A percentile compares a stretch with the other conserved stretches of the same genome.
Conservation (phyloP, 1,140 invertebrate species). For the Pantala flavescens region DNA sequence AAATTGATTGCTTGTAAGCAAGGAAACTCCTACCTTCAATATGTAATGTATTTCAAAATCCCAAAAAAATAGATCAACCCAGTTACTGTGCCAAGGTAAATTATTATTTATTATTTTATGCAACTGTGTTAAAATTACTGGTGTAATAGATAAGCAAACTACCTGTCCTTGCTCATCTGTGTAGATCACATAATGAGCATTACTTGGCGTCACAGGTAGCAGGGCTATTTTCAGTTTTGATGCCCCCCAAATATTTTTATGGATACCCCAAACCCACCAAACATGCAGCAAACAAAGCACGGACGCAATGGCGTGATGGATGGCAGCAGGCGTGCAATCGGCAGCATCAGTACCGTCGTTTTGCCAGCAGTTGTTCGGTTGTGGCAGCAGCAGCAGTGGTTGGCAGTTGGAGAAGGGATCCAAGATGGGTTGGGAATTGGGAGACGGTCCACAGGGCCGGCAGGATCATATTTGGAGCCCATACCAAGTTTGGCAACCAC, state of each 20-base stretch:
- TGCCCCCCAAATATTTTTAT: not conserved
- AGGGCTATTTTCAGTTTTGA: not conserved
- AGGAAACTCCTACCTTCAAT: not conserved
- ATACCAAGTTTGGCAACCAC: conserved; percentile 4
- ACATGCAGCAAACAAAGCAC: conserved; percentile 8
- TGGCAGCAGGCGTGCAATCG: conserved; percentile 5
- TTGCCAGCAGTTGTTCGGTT: conserved; percentile 8
- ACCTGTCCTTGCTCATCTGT: conserved; percentile 92
- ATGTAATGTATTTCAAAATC: conserved; percentile 35
- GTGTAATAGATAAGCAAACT: conserved; percentile 34
- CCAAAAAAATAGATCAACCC: conserved; percentile 41
- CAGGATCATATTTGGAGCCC: not conserved
- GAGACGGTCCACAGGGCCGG: not conserved
- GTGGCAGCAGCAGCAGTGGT: conserved; percentile 1
- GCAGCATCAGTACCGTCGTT: conserved; percentile 1
- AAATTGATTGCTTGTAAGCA: not conserved
- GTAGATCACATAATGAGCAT: conserved; percentile 87
- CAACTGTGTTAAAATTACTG: not conserved
- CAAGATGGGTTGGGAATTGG: not conserved
- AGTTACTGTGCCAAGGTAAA: not conserved
- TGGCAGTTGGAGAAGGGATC: not conserved
- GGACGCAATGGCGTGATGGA: conserved; percentile 2
- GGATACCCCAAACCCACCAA: not conserved
- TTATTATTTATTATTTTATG: not conserved
- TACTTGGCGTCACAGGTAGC: conserved; percentile 29